phyloP scores from a whole-genome alignment of 2,113 vertebrate genomes.

The Pedionomus torquatus region DNA sequence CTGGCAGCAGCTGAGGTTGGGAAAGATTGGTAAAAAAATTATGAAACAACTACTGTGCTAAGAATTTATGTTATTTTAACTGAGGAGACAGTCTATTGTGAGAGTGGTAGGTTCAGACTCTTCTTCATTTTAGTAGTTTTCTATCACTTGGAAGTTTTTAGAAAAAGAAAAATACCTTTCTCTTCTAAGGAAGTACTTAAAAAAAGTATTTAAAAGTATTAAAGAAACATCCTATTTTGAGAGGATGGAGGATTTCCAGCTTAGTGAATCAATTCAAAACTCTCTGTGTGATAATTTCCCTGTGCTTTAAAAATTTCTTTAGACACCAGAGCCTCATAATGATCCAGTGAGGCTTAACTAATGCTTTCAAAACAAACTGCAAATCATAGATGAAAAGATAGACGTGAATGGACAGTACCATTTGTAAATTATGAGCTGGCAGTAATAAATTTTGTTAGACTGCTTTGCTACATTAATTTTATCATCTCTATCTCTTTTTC shows the following conservation, averaged over 20 bases:
- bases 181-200: not conserved
- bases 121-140: not conserved
- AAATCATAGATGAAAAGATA: not conserved
- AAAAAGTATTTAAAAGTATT: too few relatives aligned
- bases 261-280: not conserved
- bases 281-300: not conserved
- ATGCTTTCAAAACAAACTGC: not conserved
- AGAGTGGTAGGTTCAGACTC: not conserved
- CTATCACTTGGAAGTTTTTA: not conserved
- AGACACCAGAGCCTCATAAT: not conserved
- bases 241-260: not conserved
- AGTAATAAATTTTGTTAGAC: not conserved
- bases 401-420: not conserved
- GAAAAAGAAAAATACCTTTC: not conserved
- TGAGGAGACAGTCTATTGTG: not conserved
- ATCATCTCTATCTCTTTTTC: not conserved
- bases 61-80: conserved; percentile 20
- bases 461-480: not conserved
- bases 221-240: not conserved
- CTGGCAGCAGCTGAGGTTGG: not conserved
- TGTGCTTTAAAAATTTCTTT: not conserved
- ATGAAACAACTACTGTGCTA: conserved; percentile 11
- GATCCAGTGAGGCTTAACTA: not conserved
- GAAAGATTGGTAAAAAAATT: not conserved
- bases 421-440: not conserved